phyloP scores from a whole-genome alignment of 2,888 invertebrate species.

The Amiota minor region DNA sequence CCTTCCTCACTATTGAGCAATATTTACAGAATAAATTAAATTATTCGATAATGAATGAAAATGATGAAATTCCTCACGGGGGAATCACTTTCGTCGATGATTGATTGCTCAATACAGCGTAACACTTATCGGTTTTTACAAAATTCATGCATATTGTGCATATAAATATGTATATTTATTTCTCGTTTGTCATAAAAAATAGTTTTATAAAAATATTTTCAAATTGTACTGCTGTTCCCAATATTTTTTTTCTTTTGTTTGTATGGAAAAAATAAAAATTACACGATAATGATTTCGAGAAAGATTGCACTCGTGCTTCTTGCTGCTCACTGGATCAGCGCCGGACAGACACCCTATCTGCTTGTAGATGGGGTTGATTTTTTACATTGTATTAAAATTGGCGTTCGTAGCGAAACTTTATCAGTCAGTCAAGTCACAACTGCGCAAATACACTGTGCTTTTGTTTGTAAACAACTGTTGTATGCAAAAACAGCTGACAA shows the following conservation, averaged over 20 bases:
- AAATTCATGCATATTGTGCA: not conserved
- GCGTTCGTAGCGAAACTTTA: not conserved
- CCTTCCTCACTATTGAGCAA: too few species aligned
- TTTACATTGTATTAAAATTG: not conserved
- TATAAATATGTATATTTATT: not conserved
- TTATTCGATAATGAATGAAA: not conserved
- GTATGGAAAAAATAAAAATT: too few species aligned
- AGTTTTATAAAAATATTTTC: too few species aligned
- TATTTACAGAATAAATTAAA: too few species aligned
- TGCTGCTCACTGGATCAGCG: not conserved
- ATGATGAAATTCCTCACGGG: not conserved
- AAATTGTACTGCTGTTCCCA: not conserved
- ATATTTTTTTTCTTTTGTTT: too few species aligned
- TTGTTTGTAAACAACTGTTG: slow-evolving; percentile 22
- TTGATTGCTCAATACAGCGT: not conserved
- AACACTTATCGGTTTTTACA: not conserved
- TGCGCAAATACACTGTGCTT: slow-evolving; percentile 17
- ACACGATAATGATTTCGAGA: too few species aligned
- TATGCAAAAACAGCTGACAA: not conserved
- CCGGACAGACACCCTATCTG: not conserved
- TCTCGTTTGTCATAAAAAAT: not conserved
- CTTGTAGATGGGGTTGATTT: not conserved
- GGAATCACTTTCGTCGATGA: not conserved
- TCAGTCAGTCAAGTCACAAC: slow-evolving; percentile 8
- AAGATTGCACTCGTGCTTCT: too few species aligned